These are phyloP conservation scores for Drosophila pullipes DNA, from an alignment of 2,888 invertebrate genomes.

Conservation along the genomic window DNA sequence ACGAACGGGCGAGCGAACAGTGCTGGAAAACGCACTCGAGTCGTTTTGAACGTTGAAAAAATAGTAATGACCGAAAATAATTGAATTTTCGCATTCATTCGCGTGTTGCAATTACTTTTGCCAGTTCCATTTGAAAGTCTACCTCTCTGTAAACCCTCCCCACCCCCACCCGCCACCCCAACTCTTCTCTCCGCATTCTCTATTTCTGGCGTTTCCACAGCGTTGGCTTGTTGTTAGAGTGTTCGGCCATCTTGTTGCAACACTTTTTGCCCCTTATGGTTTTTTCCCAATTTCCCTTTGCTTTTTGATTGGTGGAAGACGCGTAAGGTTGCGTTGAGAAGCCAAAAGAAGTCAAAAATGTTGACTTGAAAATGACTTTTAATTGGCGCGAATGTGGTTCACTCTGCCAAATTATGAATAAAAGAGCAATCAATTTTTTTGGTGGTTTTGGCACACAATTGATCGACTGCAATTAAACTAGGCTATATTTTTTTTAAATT, in stretches of 20 bases:
- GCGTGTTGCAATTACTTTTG: slow-evolving; percentile 71
- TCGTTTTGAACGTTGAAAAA: slow-evolving; percentile 31
- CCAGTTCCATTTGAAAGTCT: slow-evolving; percentile 28
- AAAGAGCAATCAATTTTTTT: neutral
- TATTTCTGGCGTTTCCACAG: neutral
- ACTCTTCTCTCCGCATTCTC: neutral
- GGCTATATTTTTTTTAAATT: neutral
- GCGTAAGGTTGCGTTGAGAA: neutral
- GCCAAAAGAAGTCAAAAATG: neutral
- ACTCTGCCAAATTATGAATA: neutral
- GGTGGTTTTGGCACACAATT: too few species aligned
- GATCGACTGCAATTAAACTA: neutral
- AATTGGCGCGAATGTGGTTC: slow-evolving; percentile 20
- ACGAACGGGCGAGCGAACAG: slow-evolving; percentile 6
- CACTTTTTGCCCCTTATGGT: slow-evolving; percentile 36
- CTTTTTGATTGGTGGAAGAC: neutral
- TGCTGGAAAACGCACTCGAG: slow-evolving; percentile 56
- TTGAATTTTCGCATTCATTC: slow-evolving; percentile 77
- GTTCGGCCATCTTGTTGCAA: slow-evolving; percentile 22
- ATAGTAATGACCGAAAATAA: slow-evolving; percentile 76
- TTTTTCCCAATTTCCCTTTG: neutral
- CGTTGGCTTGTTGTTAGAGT: slow-evolving; percentile 22
- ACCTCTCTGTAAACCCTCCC: neutral
- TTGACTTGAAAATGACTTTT: slow-evolving; percentile 12
- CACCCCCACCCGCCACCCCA: neutral